phyloP scores from a whole-genome alignment of 2,797 vertebrate species.

The Xiphorhynchus erythropygius region DNA sequence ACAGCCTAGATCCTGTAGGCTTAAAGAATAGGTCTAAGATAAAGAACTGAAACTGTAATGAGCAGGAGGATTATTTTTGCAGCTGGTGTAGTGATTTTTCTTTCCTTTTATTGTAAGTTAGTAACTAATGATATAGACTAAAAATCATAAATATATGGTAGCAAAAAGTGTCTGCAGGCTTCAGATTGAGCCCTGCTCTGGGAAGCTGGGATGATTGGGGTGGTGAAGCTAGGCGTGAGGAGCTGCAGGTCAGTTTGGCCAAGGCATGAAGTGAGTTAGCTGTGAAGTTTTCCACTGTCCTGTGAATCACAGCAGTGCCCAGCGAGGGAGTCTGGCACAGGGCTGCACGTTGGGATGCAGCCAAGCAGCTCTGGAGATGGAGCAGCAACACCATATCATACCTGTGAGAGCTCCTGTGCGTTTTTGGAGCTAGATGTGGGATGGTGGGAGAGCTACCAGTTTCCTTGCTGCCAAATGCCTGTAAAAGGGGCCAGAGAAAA shows the following conservation, averaged over 20 bases:
- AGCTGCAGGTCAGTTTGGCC: neutral
- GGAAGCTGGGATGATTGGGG: neutral
- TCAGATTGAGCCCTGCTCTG: neutral
- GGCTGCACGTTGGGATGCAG: accelerated
- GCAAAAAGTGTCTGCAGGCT: neutral
- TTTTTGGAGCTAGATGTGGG: neutral
- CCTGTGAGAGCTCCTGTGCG: neutral
- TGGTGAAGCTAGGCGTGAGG: accelerated
- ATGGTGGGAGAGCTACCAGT: neutral
- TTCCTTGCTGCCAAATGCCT: neutral
- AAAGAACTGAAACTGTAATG: neutral
- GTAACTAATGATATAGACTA: neutral
- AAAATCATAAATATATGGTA: neutral
- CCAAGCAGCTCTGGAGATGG: neutral
- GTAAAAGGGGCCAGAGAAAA: neutral
- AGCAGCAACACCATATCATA: neutral
- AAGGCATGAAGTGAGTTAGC: neutral
- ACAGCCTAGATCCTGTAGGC: neutral
- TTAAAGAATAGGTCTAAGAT: neutral
- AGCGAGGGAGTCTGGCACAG: neutral
- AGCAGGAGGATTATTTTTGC: constrained; percentile 23
- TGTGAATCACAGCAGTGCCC: accelerated
- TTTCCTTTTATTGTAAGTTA: neutral
- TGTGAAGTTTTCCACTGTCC: neutral
- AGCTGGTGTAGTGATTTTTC: neutral